Evolutionary conservation across 2,113 vertebrate species (phyloP).

Genomic region (Sinosuthora webbiana): DNA sequence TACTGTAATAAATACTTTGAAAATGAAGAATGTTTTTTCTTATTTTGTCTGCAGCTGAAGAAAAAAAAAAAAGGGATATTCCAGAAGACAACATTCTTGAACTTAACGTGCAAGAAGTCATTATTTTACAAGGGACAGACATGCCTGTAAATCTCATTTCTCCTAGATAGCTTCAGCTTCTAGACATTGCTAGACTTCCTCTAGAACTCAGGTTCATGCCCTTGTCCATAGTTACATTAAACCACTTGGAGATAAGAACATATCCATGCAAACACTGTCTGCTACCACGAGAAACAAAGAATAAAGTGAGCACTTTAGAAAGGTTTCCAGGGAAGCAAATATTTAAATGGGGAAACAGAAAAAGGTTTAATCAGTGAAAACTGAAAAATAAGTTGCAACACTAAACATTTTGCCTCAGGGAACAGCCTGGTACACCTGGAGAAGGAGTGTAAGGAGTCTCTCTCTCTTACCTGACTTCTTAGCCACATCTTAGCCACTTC

Average conservation of each 20-base stretch:
- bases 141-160: not conserved
- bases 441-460: not conserved
- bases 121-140: not conserved
- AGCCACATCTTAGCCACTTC: not conserved
- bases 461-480: not conserved
- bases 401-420: not conserved
- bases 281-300: not conserved
- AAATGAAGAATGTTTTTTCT: not conserved
- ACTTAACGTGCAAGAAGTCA: not conserved
- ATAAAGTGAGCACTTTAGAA: not conserved
- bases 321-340: not conserved
- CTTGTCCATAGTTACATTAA: not conserved
- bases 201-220: not conserved
- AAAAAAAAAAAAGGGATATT: not conserved
- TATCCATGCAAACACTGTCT: rapidly evolving
- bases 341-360: not conserved
- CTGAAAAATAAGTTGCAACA: not conserved
- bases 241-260: not conserved
- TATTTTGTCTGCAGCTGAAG: not conserved
- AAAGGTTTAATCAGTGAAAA: not conserved
- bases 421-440: not conserved
- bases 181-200: not conserved
- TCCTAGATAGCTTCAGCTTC: not conserved
- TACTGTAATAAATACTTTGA: not conserved
- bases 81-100: not conserved